Evolutionary conservation across 2,888 invertebrate genomes (phyloP).

Genomic region (Drosophila macrospina): DNA sequence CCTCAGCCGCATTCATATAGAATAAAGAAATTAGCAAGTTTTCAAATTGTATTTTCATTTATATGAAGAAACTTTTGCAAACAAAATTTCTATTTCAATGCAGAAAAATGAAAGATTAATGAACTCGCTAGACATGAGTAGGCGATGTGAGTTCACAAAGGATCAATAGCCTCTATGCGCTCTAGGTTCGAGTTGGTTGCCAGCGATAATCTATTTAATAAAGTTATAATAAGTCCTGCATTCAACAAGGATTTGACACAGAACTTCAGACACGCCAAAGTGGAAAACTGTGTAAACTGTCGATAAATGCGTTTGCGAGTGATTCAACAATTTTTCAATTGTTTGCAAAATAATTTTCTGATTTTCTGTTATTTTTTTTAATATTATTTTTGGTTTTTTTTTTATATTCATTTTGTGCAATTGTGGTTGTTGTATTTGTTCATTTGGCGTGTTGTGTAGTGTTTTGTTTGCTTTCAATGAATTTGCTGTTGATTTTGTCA

Average conservation of each 20-base stretch:
- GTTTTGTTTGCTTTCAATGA: slow-evolving; percentile 32
- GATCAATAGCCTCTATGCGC: slow-evolving; percentile 5
- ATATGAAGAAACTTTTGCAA: slow-evolving; percentile 1
- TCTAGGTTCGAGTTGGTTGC: background rate
- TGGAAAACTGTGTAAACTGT: slow-evolving; percentile 37
- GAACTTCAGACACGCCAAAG: slow-evolving; percentile 15
- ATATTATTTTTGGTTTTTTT: no score
- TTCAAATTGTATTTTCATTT: slow-evolving; percentile 5
- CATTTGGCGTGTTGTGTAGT: slow-evolving; percentile 14
- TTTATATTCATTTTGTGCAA: slow-evolving; percentile 15
- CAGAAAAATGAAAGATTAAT: slow-evolving; percentile 8
- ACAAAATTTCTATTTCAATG: background rate
- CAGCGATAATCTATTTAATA: slow-evolving; percentile 19
- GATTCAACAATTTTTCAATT: slow-evolving; percentile 11
- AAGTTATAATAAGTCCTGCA: slow-evolving; percentile 19
- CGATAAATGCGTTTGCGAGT: slow-evolving; percentile 14
- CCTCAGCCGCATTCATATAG: background rate
- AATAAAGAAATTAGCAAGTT: slow-evolving; percentile 14
- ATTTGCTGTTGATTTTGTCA: slow-evolving; percentile 18
- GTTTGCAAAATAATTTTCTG: slow-evolving; percentile 1
- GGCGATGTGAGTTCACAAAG: background rate
- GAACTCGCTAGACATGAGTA: slow-evolving; percentile 12
- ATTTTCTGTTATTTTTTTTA: no score
- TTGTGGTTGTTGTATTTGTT: slow-evolving; percentile 19
- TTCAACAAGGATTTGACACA: slow-evolving; percentile 10